Conservation (phyloP, 1,140 invertebrate genomes). For the Heliconius hermathena region DNA sequence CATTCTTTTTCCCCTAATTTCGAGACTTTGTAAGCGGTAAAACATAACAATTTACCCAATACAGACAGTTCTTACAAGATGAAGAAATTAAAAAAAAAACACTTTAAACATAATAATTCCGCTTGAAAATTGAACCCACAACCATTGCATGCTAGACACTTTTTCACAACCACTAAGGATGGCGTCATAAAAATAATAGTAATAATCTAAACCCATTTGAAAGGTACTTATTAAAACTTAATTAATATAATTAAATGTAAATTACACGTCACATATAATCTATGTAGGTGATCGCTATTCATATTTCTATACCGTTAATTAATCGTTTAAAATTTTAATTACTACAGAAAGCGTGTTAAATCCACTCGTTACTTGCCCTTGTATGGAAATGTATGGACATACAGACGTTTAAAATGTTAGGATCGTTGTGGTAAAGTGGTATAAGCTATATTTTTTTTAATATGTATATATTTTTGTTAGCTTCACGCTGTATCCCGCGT, state of each 20-base stretch:
- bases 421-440: background rate
- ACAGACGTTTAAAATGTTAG: constrained; percentile 13
- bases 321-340: constrained; percentile 37
- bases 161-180: background rate
- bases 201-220: background rate
- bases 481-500: no score
- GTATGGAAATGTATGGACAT: constrained; percentile 24
- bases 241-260: constrained; percentile 24
- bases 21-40: no score
- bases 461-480: background rate
- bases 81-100: background rate
- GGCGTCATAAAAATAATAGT: background rate
- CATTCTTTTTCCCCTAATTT: no score
- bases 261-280: constrained; percentile 17
- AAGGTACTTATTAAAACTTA: constrained; percentile 8
- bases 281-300: constrained; percentile 29
- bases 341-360: constrained; percentile 37
- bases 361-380: constrained; percentile 31
- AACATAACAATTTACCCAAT: background rate
- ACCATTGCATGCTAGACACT: background rate
- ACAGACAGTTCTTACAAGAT: background rate
- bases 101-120: background rate
- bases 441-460: background rate
- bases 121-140: background rate
- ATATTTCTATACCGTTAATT: constrained; percentile 37